Conservation (phyloP, 2,797 vertebrate genomes). For the Megalops cyprinoides region DNA sequence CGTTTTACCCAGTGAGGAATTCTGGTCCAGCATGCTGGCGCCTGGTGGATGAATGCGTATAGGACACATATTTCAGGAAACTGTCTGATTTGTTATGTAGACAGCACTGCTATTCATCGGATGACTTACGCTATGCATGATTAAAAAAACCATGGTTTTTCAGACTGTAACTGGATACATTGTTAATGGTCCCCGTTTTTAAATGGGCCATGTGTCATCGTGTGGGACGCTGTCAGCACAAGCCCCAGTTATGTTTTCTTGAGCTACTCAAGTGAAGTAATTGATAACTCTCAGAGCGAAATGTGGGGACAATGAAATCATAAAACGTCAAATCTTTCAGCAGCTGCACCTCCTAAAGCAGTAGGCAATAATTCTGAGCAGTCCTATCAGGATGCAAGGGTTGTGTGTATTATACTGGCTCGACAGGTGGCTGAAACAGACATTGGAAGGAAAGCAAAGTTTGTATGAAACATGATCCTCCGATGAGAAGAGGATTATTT, state of each 20-base stretch:
- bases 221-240: slow-evolving; percentile 39
- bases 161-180: slow-evolving; percentile 72
- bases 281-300: slow-evolving; percentile 67
- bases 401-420: slow-evolving; percentile 11
- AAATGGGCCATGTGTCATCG: slow-evolving; percentile 49
- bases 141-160: slow-evolving; percentile 61
- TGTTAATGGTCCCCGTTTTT: slow-evolving; percentile 66
- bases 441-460: slow-evolving; percentile 62
- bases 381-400: background rate
- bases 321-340: slow-evolving; percentile 62
- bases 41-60: slow-evolving; percentile 49
- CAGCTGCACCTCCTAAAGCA: slow-evolving; percentile 65
- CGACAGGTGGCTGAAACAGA: slow-evolving; percentile 68
- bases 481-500: slow-evolving; percentile 52
- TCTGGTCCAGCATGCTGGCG: slow-evolving; percentile 65
- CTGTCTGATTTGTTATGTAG: slow-evolving; percentile 47
- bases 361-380: slow-evolving; percentile 51
- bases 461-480: slow-evolving; percentile 54
- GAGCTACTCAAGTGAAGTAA: slow-evolving; percentile 61
- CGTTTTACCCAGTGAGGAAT: slow-evolving; percentile 76
- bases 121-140: slow-evolving; percentile 63
- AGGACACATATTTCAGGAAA: slow-evolving; percentile 35
- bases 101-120: slow-evolving; percentile 55
- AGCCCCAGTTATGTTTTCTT: slow-evolving; percentile 59
- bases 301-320: slow-evolving; percentile 59